Conservation (phyloP, 2,888 invertebrate species). For the Drosophila paranaensis region DNA sequence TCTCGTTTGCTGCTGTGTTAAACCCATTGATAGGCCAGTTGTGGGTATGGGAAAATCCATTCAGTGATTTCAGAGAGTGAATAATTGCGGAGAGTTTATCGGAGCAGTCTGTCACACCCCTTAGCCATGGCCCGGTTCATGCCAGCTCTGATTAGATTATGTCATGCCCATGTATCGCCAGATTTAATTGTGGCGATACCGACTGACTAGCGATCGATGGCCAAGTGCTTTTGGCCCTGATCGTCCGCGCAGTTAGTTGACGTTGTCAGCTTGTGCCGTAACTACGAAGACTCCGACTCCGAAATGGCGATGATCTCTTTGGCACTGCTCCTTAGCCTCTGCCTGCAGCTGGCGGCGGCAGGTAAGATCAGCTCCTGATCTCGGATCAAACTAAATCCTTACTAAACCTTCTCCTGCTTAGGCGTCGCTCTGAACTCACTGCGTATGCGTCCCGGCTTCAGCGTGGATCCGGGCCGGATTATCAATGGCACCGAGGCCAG, state of each 20-base stretch:
- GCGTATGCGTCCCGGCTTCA: slow-evolving; percentile 53
- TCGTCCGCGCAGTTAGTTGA: slow-evolving; percentile 50
- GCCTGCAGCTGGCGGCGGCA: neutral
- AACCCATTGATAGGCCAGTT: slow-evolving; percentile 8
- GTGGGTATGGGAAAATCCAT: neutral
- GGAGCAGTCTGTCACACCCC: slow-evolving; percentile 3
- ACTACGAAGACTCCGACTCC: slow-evolving; percentile 11
- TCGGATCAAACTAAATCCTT: neutral
- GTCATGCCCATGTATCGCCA: slow-evolving; percentile 43
- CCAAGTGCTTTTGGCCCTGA: slow-evolving; percentile 14
- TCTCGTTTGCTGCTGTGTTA: neutral
- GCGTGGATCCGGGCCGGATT: slow-evolving; percentile 67
- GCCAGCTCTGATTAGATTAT: slow-evolving; percentile 68
- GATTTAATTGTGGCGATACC: slow-evolving; percentile 61
- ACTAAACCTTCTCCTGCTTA: neutral
- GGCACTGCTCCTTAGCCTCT: slow-evolving; percentile 18
- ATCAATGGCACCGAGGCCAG: slow-evolving; percentile 72
- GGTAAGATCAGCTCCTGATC: slow-evolving; percentile 19
- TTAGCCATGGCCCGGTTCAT: slow-evolving; percentile 13
- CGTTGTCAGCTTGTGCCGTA: slow-evolving; percentile 44
- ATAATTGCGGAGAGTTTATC: slow-evolving; percentile 2
- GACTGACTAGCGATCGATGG: slow-evolving; percentile 32
- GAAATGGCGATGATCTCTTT: slow-evolving; percentile 30
- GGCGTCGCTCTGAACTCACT: neutral
- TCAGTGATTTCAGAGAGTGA: neutral